Base-by-base conservation (phyloP, 2,888 invertebrate species). In the Stomorhina lunata region DNA sequence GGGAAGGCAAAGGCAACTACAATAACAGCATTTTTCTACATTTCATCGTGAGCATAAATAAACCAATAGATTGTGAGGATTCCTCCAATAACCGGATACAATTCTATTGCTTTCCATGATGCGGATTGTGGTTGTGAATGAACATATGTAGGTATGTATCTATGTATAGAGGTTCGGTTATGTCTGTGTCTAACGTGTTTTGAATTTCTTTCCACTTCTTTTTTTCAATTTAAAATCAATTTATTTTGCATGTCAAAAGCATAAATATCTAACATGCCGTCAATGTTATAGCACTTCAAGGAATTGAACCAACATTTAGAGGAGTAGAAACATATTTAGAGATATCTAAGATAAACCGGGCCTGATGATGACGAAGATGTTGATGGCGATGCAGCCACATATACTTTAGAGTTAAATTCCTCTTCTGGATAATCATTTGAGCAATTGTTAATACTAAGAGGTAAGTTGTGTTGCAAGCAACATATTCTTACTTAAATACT, bases 161-260 rank as follows among this genome's bases (percentile, higher is more conserved):
- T 57, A 40, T 69, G 20, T 2, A 27, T 57, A 34, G 0, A 9
- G 1, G 43, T 50, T 37, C 25, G n/a, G 1, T 10, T 34, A 25
- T 48, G 22, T 45, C 22, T 45, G 20, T 17, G 32, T 29, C 15
- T 29, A n/a, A n/a, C 43, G n/a, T 32, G 3, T 12, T 22, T 17
- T 34, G 2, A 32, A 34, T 55, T 29, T 72, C 27, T 48, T 29
- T 22, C 34, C 17, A 65, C 29, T 48, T 76, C 34, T 34, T 43
- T 9, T 69, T 78, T 82, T 80, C 86, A 86, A 88, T 88, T 87
- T 88, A 85, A 87, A 88, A 88, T 88, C 88, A 88, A 88, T 88
- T 88, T 87, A 80, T 71, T 78, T 80, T 78, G 77, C 82, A 84
- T 82, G 84, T 84, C 84, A 80, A 80, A 84, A 78, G 68, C 78